Evolutionary conservation across 2,797 vertebrate genomes (phyloP).

Genomic region (Malacoraja senta): DNA sequence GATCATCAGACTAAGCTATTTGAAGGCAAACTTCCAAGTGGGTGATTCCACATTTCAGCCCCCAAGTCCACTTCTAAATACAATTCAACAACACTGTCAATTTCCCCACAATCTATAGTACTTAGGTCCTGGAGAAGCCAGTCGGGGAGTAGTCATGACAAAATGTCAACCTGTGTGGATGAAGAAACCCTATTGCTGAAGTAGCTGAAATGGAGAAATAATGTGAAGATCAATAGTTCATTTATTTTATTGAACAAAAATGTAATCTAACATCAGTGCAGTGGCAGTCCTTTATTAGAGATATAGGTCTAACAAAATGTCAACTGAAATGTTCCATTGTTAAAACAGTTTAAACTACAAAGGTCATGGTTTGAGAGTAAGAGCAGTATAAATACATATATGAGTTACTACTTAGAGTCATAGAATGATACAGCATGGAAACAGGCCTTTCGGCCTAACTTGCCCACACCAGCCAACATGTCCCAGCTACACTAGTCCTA

Average conservation of each 20-base stretch:
- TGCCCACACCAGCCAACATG: too few relatives aligned
- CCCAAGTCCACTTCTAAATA: not conserved
- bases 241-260: not conserved
- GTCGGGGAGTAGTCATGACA: not conserved
- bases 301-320: not conserved
- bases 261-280: not conserved
- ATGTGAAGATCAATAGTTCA: not conserved
- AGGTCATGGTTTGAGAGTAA: too few relatives aligned
- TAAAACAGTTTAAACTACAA: too few relatives aligned
- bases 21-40: not conserved
- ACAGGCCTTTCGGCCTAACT: too few relatives aligned
- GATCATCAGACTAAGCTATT: not conserved
- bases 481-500: too few relatives aligned
- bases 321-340: too few relatives aligned
- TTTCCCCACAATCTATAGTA: not conserved
- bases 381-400: too few relatives aligned
- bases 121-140: not conserved
- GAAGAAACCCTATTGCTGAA: not conserved
- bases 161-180: not conserved
- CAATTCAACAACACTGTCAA: not conserved
- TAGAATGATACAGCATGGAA: too few relatives aligned
- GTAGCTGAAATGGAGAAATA: not conserved
- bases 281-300: not conserved
- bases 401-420: too few relatives aligned
- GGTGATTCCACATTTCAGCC: not conserved